phyloP scores from a whole-genome alignment of 2,797 vertebrate species.

The Sebastes iracundus region DNA sequence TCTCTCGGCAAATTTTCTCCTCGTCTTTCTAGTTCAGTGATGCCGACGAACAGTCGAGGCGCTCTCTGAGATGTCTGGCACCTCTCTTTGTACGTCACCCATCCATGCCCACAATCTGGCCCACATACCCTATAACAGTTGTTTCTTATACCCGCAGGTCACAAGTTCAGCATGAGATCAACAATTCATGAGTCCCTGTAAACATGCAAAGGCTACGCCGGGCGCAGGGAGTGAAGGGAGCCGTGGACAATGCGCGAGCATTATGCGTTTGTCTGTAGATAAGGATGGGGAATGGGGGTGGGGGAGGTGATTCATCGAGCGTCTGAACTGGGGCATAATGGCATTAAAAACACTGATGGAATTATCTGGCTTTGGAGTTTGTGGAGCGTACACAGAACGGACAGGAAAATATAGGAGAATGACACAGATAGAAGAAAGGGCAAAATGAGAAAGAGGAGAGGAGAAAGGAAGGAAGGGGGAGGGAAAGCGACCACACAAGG shows the following conservation, averaged over 20 bases:
- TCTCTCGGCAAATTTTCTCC: slow-evolving; percentile 54
- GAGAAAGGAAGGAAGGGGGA: slow-evolving; percentile 28
- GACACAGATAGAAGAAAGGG: slow-evolving; percentile 18
- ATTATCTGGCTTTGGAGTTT: slow-evolving; percentile 57
- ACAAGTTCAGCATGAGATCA: slow-evolving; percentile 74
- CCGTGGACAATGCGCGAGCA: slow-evolving; percentile 47
- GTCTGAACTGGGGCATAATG: slow-evolving; percentile 65
- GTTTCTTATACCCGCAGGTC: slow-evolving; percentile 50
- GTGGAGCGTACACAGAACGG: slow-evolving; percentile 39
- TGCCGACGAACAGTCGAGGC: slow-evolving; percentile 54
- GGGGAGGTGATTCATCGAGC: slow-evolving; percentile 47
- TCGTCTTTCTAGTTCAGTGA: slow-evolving; percentile 58
- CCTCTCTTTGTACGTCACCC: slow-evolving; percentile 33
- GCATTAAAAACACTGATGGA: slow-evolving; percentile 69
- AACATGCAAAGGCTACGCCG: slow-evolving; percentile 47
- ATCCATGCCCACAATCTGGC: slow-evolving; percentile 4
- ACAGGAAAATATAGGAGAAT: slow-evolving; percentile 3
- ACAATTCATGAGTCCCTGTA: slow-evolving; percentile 75
- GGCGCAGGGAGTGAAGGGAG: slow-evolving; percentile 4
- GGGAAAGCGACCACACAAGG: slow-evolving; percentile 51
- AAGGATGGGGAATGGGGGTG: neutral
- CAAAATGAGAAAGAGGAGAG: neutral
- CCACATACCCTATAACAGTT: neutral
- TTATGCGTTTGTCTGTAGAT: slow-evolving; percentile 43
- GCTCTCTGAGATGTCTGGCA: slow-evolving; percentile 34